Conservation (phyloP, 2,113 vertebrate genomes). For the Dipodomys stephensi region DNA sequence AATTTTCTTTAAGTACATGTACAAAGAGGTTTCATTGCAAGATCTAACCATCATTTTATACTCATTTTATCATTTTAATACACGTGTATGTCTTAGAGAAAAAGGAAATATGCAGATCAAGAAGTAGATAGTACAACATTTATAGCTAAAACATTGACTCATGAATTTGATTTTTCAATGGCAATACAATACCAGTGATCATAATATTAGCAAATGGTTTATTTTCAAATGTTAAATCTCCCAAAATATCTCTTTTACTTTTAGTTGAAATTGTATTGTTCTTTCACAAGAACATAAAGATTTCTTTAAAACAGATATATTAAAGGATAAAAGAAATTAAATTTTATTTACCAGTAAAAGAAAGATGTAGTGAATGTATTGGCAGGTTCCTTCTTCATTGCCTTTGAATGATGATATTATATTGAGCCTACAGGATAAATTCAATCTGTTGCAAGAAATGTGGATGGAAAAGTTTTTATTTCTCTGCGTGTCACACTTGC, state of each 20-base stretch:
- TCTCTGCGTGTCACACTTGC: background rate
- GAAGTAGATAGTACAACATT: background rate
- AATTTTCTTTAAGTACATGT: too few relatives aligned
- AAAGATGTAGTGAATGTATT: slow-evolving; percentile 34
- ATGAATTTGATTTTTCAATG: slow-evolving; percentile 12
- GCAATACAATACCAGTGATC: background rate
- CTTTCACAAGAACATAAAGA: background rate
- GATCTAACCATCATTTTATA: slow-evolving; percentile 47
- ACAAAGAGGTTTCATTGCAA: background rate
- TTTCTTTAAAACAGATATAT: background rate
- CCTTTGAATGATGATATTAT: background rate
- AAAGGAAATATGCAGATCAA: background rate
- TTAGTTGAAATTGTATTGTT: background rate
- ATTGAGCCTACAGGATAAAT: background rate
- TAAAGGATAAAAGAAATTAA: slow-evolving; percentile 38
- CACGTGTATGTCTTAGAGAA: background rate
- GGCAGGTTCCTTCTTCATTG: slow-evolving; percentile 5
- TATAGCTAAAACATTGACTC: background rate
- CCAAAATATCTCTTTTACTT: background rate
- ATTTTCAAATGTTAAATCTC: background rate
- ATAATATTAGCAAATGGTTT: background rate
- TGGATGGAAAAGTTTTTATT: background rate
- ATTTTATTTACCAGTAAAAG: background rate
- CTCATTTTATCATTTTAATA: slow-evolving; percentile 65
- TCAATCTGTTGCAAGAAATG: background rate